Percentiles rank a stretch among this genome's conserved stretches.
phyloP scores from a whole-genome alignment of 2,113 vertebrate species.

The Heterotis niloticus region DNA sequence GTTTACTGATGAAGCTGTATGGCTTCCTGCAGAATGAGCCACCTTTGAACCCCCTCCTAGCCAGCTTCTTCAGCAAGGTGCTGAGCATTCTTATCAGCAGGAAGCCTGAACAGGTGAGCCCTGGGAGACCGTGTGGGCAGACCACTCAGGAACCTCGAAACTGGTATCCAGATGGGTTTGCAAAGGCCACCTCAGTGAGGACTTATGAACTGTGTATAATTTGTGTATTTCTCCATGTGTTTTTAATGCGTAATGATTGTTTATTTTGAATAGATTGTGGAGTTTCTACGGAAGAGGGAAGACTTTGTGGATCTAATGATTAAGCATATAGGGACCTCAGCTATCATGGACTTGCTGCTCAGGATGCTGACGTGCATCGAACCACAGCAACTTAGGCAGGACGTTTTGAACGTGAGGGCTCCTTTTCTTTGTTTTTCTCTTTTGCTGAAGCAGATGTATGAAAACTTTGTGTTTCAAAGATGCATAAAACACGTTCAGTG shows the following conservation, averaged over 20 bases:
- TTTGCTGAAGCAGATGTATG: no score
- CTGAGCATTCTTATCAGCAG: constrained; percentile 97
- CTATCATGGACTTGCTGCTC: constrained; percentile 96
- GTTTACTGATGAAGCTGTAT: constrained; percentile 86
- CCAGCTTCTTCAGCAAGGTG: constrained; percentile 99
- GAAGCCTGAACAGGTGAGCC: constrained; percentile 91
- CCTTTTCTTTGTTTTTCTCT: background rate
- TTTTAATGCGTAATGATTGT: constrained; percentile 19
- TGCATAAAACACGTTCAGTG: background rate
- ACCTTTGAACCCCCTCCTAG: constrained; percentile 89
- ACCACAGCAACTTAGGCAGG: constrained; percentile 90
- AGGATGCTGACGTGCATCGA: constrained; percentile 96
- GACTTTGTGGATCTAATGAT: constrained; percentile 96
- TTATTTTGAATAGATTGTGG: constrained; percentile 76
- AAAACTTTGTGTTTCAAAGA: no score
- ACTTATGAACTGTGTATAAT: background rate
- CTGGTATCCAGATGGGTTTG: background rate
- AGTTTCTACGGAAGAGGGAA: constrained; percentile 88
- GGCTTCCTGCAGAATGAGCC: constrained; percentile 89
- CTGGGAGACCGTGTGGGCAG: background rate
- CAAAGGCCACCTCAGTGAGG: background rate
- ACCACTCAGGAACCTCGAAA: no score
- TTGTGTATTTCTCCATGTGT: background rate
- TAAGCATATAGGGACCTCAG: constrained; percentile 97
- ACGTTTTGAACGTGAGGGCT: constrained; percentile 84